A percentile compares a stretch with the other conserved stretches of the same genome.
Evolutionary conservation across 2,888 invertebrate genomes (phyloP).

Genomic region (Iphiclides podalirius): DNA sequence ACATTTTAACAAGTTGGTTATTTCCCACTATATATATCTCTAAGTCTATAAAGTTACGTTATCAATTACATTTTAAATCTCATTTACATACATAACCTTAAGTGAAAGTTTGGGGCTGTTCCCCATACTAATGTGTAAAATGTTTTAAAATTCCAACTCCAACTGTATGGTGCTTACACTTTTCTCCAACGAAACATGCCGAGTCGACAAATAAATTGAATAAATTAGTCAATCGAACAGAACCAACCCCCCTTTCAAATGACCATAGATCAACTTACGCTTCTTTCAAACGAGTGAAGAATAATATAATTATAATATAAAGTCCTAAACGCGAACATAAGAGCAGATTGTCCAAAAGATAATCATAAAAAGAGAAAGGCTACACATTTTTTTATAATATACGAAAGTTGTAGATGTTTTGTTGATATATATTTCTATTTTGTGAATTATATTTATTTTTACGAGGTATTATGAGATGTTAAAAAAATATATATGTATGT

Average conservation of each 20-base stretch:
- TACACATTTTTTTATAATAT: no score
- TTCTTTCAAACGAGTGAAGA: no score
- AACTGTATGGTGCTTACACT: slow-evolving; percentile 58
- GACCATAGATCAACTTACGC: slow-evolving; percentile 61
- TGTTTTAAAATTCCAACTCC: slow-evolving; percentile 72
- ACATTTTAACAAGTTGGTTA: slow-evolving; percentile 9
- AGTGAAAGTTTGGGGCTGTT: slow-evolving; percentile 73
- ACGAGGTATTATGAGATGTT: no score
- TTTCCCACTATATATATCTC: no score
- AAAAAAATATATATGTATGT: no score
- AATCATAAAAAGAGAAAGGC: no score
- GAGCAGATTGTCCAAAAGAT: no score
- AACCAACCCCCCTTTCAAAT: slow-evolving; percentile 54
- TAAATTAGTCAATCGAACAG: slow-evolving; percentile 67
- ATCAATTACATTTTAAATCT: slow-evolving; percentile 63
- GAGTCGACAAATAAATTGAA: slow-evolving; percentile 68
- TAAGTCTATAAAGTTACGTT: slow-evolving; percentile 74
- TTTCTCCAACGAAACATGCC: slow-evolving; percentile 66
- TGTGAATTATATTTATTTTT: no score
- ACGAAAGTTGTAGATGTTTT: no score
- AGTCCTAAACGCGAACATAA: no score
- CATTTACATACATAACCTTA: slow-evolving; percentile 75
- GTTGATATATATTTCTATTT: no score
- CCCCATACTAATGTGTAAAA: slow-evolving; percentile 74
- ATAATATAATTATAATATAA: no score